Conservation (phyloP, 2,888 invertebrate species). For the Hydriomena furcata region DNA sequence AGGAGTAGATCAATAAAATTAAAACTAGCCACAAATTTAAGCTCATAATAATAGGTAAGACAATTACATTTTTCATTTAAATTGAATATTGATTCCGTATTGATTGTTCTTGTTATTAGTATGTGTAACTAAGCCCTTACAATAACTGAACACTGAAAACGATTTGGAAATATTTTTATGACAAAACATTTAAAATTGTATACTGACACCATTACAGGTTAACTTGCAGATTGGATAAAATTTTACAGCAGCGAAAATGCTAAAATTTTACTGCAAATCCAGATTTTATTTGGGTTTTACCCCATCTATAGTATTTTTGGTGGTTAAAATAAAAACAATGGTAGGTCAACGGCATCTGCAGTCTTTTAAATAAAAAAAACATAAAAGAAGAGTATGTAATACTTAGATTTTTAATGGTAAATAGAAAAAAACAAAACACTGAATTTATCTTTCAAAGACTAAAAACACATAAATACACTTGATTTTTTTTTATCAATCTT, state of each 20-base stretch:
- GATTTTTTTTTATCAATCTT: too few species aligned
- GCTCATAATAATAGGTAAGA: too few species aligned
- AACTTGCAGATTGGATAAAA: constrained; percentile 34
- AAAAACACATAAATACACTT: too few species aligned
- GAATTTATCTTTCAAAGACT: too few species aligned
- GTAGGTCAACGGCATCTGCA: constrained; percentile 13
- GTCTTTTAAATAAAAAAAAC: too few species aligned
- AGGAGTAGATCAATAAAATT: too few species aligned
- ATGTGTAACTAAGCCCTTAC: not conserved
- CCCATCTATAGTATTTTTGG: constrained; percentile 10
- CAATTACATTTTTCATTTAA: too few species aligned
- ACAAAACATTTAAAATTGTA: constrained; percentile 30
- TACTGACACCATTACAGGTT: constrained; percentile 28
- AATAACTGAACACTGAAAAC: constrained; percentile 6
- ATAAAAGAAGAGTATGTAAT: too few species aligned
- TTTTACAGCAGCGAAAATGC: constrained; percentile 32
- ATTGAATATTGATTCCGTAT: not conserved
- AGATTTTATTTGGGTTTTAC: constrained; percentile 20
- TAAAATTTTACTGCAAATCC: constrained; percentile 31
- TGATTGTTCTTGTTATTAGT: not conserved
- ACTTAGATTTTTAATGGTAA: too few species aligned
- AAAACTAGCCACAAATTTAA: too few species aligned
- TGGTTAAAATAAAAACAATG: constrained; percentile 12
- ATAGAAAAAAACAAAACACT: too few species aligned
- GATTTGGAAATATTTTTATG: constrained; percentile 32